These are phyloP conservation scores for Pherbina coryleti DNA, from an alignment of 2,888 invertebrate genomes.

Conservation along the genomic window DNA sequence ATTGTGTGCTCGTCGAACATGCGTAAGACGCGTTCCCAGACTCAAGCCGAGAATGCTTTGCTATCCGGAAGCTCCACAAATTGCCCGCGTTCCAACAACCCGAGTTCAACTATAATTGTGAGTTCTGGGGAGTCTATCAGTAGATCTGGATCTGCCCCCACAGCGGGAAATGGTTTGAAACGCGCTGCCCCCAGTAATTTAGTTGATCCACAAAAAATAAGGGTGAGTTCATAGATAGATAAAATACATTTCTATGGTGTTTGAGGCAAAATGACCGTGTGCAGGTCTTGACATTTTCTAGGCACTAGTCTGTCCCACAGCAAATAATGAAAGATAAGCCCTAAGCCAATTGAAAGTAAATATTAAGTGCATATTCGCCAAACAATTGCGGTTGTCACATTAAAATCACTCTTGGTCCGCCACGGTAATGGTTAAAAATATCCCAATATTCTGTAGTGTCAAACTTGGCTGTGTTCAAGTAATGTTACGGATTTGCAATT, in stretches of 20 bases:
- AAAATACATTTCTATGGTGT: background rate
- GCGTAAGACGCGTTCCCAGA: constrained; percentile 69
- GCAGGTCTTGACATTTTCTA: background rate
- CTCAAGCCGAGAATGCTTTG: constrained; percentile 66
- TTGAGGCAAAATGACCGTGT: background rate
- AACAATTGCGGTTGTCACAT: constrained; percentile 9
- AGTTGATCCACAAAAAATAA: constrained; percentile 48
- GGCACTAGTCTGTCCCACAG: background rate
- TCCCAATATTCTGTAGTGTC: constrained; percentile 25
- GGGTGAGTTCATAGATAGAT: constrained; percentile 43
- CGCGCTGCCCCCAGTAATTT: constrained; percentile 40
- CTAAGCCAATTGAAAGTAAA: too few relatives aligned
- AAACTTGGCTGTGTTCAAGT: constrained; percentile 40
- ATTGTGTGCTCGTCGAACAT: constrained; percentile 47
- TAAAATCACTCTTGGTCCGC: constrained; percentile 16
- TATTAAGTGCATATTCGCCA: background rate
- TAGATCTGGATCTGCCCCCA: constrained; percentile 4
- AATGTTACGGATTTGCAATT: background rate
- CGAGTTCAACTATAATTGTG: constrained; percentile 39
- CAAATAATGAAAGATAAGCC: too few relatives aligned
- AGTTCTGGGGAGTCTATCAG: constrained; percentile 33
- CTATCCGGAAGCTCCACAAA: constrained; percentile 44
- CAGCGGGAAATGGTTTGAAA: constrained; percentile 42
- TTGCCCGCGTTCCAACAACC: constrained; percentile 29
- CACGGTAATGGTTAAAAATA: background rate